A percentile compares a stretch with the other conserved stretches of the same genome.
phyloP scores from a whole-genome alignment of 2,888 invertebrate species.

The Hydrotaea cyrtoneurina region DNA sequence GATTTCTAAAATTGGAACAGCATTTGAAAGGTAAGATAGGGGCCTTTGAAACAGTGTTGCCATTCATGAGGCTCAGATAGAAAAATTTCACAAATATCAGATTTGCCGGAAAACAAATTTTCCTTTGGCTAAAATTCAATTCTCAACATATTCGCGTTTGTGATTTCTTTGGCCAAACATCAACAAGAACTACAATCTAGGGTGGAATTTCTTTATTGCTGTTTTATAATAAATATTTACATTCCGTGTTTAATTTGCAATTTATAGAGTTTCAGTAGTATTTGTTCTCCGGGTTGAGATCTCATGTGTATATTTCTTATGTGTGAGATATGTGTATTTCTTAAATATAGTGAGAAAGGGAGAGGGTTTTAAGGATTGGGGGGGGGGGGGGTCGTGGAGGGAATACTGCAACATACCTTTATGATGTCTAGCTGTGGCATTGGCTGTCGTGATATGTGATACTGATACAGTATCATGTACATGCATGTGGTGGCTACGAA shows the following conservation, averaged over 20 bases:
- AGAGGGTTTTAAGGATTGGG: neutral
- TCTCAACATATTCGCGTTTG: slow-evolving; percentile 1
- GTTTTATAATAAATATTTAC: slow-evolving; percentile 36
- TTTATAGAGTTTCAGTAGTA: slow-evolving; percentile 38
- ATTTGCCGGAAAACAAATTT: too few species aligned
- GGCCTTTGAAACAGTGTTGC: too few species aligned
- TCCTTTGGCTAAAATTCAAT: too few species aligned
- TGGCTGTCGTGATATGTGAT: slow-evolving; percentile 83
- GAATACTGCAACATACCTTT: slow-evolving; percentile 74
- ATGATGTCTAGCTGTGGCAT: slow-evolving; percentile 77
- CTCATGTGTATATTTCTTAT: neutral
- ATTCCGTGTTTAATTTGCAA: slow-evolving; percentile 42
- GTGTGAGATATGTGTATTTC: neutral
- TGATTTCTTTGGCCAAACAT: neutral
- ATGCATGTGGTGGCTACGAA: slow-evolving; percentile 84
- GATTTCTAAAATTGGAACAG: too few species aligned
- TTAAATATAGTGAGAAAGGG: neutral
- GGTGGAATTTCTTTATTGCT: neutral
- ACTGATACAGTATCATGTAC: slow-evolving; percentile 84
- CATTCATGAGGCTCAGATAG: too few species aligned
- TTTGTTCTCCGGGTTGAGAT: neutral
- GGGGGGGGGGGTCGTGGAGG: neutral
- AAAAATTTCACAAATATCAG: too few species aligned
- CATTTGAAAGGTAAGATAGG: too few species aligned
- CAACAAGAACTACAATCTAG: neutral